Conservation (phyloP, 2,113 vertebrate genomes). For the Oceanodroma tethys region DNA sequence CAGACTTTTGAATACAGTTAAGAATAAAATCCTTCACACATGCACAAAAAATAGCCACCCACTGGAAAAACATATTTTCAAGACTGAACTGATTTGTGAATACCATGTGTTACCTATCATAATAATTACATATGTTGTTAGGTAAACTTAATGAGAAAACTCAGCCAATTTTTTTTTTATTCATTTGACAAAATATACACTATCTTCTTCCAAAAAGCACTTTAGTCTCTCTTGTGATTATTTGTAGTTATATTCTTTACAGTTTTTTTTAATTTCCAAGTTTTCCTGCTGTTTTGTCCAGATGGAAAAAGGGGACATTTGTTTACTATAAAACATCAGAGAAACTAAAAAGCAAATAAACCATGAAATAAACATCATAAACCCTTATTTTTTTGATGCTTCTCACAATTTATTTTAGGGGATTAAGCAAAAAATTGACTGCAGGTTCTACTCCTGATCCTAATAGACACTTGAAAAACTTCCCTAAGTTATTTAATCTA, state of each 20-base stretch:
- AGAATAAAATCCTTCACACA: constrained; percentile 16
- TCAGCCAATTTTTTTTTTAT: background rate
- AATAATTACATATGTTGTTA: constrained; percentile 18
- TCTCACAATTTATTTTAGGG: background rate
- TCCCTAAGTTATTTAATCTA: background rate
- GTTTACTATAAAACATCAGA: background rate
- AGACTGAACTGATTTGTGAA: background rate
- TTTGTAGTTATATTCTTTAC: background rate
- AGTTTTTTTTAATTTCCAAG: background rate
- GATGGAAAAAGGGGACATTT: background rate
- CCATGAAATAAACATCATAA: background rate
- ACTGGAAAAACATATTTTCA: constrained; percentile 1
- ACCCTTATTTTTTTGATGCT: background rate
- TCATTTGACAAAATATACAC: background rate
- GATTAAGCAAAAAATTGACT: background rate
- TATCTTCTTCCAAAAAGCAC: background rate
- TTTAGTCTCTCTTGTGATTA: background rate
- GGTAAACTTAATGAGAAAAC: constrained; percentile 14
- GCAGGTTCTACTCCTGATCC: background rate
- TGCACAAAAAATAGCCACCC: background rate
- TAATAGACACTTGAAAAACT: background rate
- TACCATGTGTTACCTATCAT: background rate
- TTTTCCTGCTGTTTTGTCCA: background rate
- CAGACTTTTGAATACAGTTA: background rate
- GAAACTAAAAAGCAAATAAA: background rate